A percentile compares a stretch with the other conserved stretches of the same genome.
Conservation (phyloP, 2,113 vertebrate species). For the Calidris pugnax region DNA sequence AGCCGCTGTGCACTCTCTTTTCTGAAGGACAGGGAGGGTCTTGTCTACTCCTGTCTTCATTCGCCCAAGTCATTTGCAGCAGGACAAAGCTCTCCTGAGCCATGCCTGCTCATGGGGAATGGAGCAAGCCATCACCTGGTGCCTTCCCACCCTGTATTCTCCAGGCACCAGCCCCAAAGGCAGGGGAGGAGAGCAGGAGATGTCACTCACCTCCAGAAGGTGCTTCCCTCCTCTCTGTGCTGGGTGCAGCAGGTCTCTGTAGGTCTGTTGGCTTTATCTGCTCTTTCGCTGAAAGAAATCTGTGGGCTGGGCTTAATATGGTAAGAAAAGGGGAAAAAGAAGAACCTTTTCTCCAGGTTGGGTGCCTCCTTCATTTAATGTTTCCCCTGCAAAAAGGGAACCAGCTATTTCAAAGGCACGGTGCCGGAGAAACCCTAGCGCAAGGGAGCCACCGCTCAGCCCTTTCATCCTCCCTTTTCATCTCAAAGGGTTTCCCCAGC, state of each 20-base stretch:
- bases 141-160: neutral
- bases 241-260: neutral
- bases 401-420: neutral
- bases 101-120: neutral
- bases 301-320: neutral
- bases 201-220: neutral
- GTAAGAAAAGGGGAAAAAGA: neutral
- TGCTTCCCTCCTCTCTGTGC: neutral
- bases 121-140: neutral
- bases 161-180: neutral
- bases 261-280: neutral
- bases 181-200: neutral
- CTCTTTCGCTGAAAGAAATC: neutral
- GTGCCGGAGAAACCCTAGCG: neutral
- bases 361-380: neutral
- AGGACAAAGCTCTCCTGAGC: constrained; percentile 1
- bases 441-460: neutral
- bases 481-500: neutral
- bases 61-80: constrained; percentile 22
- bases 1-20: neutral
- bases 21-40: constrained; percentile 1
- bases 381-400: neutral
- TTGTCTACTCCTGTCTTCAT: neutral
- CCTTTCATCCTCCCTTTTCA: neutral
- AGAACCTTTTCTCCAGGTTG: neutral